phyloP scores from a whole-genome alignment of 2,888 invertebrate species.

The Cecidostiba fungosa region DNA sequence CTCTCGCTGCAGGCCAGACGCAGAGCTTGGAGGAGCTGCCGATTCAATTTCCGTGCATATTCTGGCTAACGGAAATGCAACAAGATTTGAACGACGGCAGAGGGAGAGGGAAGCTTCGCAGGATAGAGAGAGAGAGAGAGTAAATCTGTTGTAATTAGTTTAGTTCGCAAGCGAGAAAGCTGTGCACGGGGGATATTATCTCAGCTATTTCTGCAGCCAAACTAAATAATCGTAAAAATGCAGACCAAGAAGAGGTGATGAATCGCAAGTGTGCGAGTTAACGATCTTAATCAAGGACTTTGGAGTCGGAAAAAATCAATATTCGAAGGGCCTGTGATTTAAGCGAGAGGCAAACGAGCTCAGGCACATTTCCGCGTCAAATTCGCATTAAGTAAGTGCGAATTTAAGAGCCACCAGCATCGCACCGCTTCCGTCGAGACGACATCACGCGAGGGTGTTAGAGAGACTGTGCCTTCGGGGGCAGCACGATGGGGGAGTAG shows the following conservation, averaged over 20 bases:
- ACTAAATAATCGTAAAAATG: background rate
- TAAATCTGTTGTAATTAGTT: conserved; percentile 55
- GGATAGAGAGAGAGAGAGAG: conserved; percentile 33
- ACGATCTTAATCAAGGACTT: conserved; percentile 34
- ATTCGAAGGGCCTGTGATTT: background rate
- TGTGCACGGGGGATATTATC: conserved; percentile 35
- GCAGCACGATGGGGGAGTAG: background rate
- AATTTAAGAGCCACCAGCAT: conserved; percentile 24
- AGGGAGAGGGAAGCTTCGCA: background rate
- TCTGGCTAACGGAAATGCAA: conserved; percentile 43
- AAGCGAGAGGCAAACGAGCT: conserved; percentile 14
- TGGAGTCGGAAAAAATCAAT: conserved; percentile 11
- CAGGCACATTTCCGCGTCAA: background rate
- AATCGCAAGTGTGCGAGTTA: conserved; percentile 18
- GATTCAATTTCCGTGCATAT: conserved; percentile 54
- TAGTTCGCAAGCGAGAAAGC: conserved; percentile 36
- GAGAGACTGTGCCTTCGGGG: conserved; percentile 20
- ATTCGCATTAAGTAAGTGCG: conserved; percentile 26
- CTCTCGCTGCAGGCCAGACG: background rate
- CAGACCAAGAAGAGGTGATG: background rate
- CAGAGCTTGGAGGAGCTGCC: conserved; percentile 42
- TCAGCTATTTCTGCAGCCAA: conserved; percentile 10
- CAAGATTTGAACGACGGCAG: background rate
- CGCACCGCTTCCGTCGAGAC: background rate
- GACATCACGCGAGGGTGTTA: background rate